A percentile compares a stretch with the other conserved stretches of the same genome.
Evolutionary conservation across 2,888 invertebrate genomes (phyloP).

Genomic region (Heliconius cydno): DNA sequence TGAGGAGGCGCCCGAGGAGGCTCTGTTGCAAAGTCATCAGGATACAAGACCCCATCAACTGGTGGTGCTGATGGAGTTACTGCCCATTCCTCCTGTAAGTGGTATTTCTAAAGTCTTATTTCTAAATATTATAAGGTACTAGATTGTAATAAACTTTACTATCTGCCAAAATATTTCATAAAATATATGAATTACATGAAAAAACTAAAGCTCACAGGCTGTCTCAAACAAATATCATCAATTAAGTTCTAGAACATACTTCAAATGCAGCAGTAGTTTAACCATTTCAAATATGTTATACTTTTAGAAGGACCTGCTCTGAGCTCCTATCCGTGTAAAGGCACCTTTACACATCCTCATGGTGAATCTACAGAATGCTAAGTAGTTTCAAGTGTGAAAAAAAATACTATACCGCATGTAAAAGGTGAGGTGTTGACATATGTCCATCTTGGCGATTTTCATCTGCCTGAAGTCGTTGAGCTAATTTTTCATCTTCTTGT

Average conservation of each 20-base stretch:
- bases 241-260: neutral
- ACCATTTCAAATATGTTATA: too few species aligned
- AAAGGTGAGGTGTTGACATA: conserved; percentile 63
- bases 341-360: neutral
- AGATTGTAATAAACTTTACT: neutral
- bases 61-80: conserved; percentile 69
- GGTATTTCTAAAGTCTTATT: neutral
- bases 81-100: conserved; percentile 72
- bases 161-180: neutral
- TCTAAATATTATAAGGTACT: neutral
- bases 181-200: neutral
- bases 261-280: too few species aligned
- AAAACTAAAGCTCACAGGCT: neutral
- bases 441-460: conserved; percentile 68
- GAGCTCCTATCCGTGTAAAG: too few species aligned
- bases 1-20: conserved; percentile 78
- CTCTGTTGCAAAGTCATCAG: conserved; percentile 85
- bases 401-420: conserved; percentile 59
- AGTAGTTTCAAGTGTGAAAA: neutral
- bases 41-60: conserved; percentile 83
- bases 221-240: neutral
- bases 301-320: too few species aligned
- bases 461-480: conserved; percentile 74
- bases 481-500: conserved; percentile 75
- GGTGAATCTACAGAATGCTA: neutral